Base-by-base conservation (phyloP, 1,140 invertebrate species). In the Ceratosolen solmsi region DNA sequence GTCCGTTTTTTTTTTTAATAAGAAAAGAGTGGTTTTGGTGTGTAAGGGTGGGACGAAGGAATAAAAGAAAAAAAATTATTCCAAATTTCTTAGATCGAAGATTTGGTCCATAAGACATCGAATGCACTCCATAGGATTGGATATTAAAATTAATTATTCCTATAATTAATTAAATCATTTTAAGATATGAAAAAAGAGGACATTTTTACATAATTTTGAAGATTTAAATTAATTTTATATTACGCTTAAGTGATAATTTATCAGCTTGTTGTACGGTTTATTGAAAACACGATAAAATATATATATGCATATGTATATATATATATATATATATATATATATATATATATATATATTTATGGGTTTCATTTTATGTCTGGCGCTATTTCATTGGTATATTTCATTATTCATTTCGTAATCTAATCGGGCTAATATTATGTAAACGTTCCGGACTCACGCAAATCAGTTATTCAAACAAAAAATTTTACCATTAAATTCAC, bases 51-150 rank as follows among this genome's bases (percentile, higher is more conserved):
- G 27, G 25, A 56, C n/a, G 22, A 46, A 41, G 33, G 74, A 25
- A 76, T 20, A 4, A 38, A 70, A 27, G n/a, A 49, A 75, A n/a
- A n/a, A 79, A 51, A 76, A 27, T 46, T 38, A n/a, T 68, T 38
- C 22, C 38, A 82, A 76, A 75, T 75, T 76, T 65, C 27, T 68
- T 38, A 38, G 33, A 68, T 68, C 22, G 8, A 68, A 68, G 33
- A 68, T 38, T 22, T 65, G 1, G 17, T 36, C 2, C 27, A 5
- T 36, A 20, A n/a, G 22, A 36, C 15, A 22, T 36, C 2, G 36
- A 65, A 65, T 36, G 15, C 63, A 36, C 17, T 38, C 22, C 36
- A 22, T 38, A 22, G 1, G 33, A 36, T 38, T n/a, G 8, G 5
- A 68, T 38, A 33, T 68, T 38, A 38, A 68, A 68, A 38, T 36